Evolutionary conservation across 2,797 vertebrate genomes (phyloP).

Genomic region (Microcaecilia unicolor): DNA sequence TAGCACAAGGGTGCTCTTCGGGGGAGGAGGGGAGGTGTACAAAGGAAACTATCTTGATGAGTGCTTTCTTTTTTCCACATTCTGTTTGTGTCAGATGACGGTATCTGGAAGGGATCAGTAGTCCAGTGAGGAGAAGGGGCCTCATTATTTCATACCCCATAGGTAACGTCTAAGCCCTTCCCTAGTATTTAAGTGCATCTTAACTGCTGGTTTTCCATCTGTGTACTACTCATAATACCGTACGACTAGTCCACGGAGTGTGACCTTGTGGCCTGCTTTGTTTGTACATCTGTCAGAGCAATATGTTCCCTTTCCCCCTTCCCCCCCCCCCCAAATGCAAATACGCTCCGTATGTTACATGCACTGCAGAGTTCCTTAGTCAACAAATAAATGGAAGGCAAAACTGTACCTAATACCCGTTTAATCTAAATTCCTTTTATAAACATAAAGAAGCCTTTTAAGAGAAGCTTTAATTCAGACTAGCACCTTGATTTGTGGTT

Average conservation of each 20-base stretch:
- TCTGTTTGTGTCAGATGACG: constrained; percentile 49
- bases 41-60: too few relatives aligned
- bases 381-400: constrained; percentile 64
- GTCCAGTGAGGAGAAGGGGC: constrained; percentile 37
- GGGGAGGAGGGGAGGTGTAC: too few relatives aligned
- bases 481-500: constrained; percentile 79
- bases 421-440: constrained; percentile 76
- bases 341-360: constrained; percentile 28
- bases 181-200: constrained; percentile 48
- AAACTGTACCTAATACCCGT: constrained; percentile 65
- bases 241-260: constrained; percentile 50
- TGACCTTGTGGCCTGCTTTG: constrained; percentile 63
- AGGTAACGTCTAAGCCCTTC: constrained; percentile 53
- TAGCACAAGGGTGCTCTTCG: too few relatives aligned
- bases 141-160: constrained; percentile 38
- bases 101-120: constrained; percentile 36
- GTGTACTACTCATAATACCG: constrained; percentile 47
- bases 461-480: constrained; percentile 74
- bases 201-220: constrained; percentile 54
- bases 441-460: constrained; percentile 73
- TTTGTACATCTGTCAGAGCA: constrained; percentile 66
- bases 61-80: constrained; percentile 27
- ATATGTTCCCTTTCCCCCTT: constrained; percentile 65
- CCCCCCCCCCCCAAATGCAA: constrained; percentile 66
- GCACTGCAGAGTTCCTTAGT: constrained; percentile 53